Conservation (phyloP, 2,113 vertebrate species). For the Melanostigma gelatinosum region DNA sequence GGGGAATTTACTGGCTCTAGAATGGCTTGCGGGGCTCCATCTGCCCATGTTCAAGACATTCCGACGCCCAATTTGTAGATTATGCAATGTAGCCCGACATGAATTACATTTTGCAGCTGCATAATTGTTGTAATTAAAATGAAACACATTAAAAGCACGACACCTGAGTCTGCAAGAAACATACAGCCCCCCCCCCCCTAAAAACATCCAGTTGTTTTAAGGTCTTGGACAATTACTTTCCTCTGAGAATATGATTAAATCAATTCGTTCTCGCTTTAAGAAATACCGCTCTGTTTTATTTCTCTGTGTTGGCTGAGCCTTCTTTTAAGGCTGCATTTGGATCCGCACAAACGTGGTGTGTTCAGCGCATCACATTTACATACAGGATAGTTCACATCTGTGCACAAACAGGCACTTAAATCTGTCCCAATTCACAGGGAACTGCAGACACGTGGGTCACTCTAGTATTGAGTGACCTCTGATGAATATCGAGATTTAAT, state of each 20-base stretch:
- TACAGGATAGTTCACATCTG: neutral
- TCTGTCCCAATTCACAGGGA: slow-evolving; percentile 25
- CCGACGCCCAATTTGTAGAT: slow-evolving; percentile 30
- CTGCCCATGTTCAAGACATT: slow-evolving; percentile 26
- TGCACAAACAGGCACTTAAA: neutral
- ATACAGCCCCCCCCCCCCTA: neutral
- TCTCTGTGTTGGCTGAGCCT: neutral
- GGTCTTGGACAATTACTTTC: neutral
- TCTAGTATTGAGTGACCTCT: slow-evolving; percentile 39
- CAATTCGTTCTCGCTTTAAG: slow-evolving; percentile 13
- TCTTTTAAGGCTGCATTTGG: neutral
- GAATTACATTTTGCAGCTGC: slow-evolving; percentile 22
- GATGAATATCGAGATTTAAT: slow-evolving; percentile 70
- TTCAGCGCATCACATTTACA: slow-evolving; percentile 15
- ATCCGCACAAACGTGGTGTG: neutral
- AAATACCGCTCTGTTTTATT: slow-evolving; percentile 24
- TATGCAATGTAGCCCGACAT: slow-evolving; percentile 9
- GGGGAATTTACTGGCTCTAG: slow-evolving; percentile 12
- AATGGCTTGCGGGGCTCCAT: slow-evolving; percentile 7
- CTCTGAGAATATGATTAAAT: slow-evolving; percentile 24
- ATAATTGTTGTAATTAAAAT: slow-evolving; percentile 31
- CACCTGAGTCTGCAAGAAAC: slow-evolving; percentile 11
- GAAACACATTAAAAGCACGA: slow-evolving; percentile 3
- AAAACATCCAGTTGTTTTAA: slow-evolving; percentile 3
- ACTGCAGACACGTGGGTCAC: slow-evolving; percentile 40